These are phyloP conservation scores for Laticauda laticaudata DNA, from an alignment of 2,113 vertebrate species.

Conservation along the genomic window DNA sequence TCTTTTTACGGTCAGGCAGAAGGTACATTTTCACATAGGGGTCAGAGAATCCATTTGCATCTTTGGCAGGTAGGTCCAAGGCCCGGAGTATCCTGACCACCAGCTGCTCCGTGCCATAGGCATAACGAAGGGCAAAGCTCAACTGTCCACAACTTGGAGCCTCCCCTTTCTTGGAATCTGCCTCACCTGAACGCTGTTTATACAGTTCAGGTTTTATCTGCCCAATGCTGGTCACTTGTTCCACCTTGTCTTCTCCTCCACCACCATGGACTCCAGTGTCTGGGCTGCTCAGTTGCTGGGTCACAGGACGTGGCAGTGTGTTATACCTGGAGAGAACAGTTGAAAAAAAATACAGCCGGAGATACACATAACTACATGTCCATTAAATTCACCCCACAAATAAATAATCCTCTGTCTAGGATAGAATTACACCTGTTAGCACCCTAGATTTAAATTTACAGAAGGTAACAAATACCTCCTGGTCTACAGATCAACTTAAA, in stretches of 20 bases:
- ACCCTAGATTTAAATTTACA: not conserved
- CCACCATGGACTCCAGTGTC: constrained; percentile 64
- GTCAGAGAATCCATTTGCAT: constrained; percentile 91
- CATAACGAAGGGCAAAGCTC: constrained; percentile 88
- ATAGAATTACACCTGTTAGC: no score
- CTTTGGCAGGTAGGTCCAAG: constrained; percentile 88
- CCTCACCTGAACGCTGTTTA: constrained; percentile 77
- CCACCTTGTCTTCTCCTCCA: constrained; percentile 73
- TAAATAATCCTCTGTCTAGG: not conserved
- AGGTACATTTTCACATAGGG: constrained; percentile 95
- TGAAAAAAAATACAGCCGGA: not conserved
- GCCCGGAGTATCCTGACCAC: constrained; percentile 90
- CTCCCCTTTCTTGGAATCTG: constrained; percentile 73
- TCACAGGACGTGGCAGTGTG: constrained; percentile 69
- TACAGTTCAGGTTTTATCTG: constrained; percentile 93
- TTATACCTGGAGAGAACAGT: constrained; percentile 57
- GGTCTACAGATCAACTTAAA: not conserved
- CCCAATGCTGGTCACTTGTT: constrained; percentile 89
- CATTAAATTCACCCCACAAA: not conserved
- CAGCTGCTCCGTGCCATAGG: constrained; percentile 89
- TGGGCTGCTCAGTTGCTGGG: constrained; percentile 78
- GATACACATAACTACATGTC: no score
- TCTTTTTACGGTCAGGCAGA: constrained; percentile 93
- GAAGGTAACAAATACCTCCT: not conserved
- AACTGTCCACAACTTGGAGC: constrained; percentile 83